Conservation (phyloP, 1,140 invertebrate genomes). For the Diplogasteroides magnus region DNA sequence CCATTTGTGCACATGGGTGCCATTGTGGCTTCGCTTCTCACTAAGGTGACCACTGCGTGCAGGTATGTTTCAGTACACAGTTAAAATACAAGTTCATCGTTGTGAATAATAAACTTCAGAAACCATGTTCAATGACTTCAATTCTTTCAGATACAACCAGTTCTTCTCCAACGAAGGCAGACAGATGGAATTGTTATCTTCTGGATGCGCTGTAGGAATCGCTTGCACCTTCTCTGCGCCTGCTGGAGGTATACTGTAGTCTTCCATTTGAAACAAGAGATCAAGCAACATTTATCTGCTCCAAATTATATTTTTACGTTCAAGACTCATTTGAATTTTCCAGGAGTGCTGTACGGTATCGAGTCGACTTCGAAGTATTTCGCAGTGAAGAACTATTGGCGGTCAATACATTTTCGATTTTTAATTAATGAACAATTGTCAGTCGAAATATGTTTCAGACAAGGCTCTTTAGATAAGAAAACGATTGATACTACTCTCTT, state of each 20-base stretch:
- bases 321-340: background rate
- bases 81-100: no score
- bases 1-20: constrained; percentile 55
- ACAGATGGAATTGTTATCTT: constrained; percentile 49
- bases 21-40: constrained; percentile 49
- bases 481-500: no score
- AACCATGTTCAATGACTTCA: no score
- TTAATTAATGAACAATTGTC: background rate
- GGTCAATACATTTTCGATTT: no score
- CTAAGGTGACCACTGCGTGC: constrained; percentile 44
- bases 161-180: constrained; percentile 55
- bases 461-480: no score
- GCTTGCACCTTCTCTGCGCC: constrained; percentile 49
- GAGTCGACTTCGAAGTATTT: constrained; percentile 99
- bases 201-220: constrained; percentile 48
- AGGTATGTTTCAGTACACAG: no score
- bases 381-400: constrained; percentile 95
- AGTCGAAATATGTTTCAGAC: no score
- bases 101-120: no score
- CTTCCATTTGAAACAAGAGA: background rate
- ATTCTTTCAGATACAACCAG: constrained; percentile 15
- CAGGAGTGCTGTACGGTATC: constrained; percentile 84
- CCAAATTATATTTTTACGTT: background rate
- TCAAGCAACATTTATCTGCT: background rate
- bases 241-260: constrained; percentile 38